These are phyloP conservation scores for Limnothrissa miodon DNA, from an alignment of 2,113 vertebrate species.

Conservation along the genomic window DNA sequence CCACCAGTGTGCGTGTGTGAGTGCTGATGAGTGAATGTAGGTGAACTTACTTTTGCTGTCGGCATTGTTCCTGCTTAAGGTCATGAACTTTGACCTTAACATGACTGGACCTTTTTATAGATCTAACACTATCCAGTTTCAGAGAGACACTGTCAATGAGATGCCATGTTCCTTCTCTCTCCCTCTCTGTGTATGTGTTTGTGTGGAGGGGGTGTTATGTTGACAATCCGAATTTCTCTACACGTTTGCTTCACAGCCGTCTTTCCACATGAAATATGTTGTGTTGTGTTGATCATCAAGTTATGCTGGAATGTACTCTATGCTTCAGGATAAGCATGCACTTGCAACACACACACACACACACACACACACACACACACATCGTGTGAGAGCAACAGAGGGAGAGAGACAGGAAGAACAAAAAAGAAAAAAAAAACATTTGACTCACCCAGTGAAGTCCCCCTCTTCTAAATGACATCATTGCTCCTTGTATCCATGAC, in stretches of 20 bases:
- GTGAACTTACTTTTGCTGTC: neutral
- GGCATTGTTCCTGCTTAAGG: neutral
- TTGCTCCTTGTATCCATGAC: conserved; percentile 29
- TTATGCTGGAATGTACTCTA: neutral
- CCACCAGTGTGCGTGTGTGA: neutral
- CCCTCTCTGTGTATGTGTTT: neutral
- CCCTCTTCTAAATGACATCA: conserved; percentile 12
- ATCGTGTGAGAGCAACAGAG: conserved; percentile 23
- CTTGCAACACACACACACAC: conserved; percentile 6
- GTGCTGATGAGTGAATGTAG: neutral
- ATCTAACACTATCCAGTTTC: conserved; percentile 13
- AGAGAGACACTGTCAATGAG: neutral
- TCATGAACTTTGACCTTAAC: conserved; percentile 9
- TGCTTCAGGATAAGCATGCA: neutral
- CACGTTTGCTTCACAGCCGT: neutral
- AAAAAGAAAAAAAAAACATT: conserved; percentile 22
- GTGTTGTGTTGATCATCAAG: neutral
- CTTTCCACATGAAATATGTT: neutral
- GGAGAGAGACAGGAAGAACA: neutral
- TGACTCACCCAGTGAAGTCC: conserved; percentile 32
- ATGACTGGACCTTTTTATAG: conserved; percentile 15
- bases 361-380: conserved; percentile 36
- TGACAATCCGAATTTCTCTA: no score
- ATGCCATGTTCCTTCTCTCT: neutral
- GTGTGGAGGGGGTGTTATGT: neutral